phyloP scores from a whole-genome alignment of 2,888 invertebrate species.

The Latrodectus hesperus region DNA sequence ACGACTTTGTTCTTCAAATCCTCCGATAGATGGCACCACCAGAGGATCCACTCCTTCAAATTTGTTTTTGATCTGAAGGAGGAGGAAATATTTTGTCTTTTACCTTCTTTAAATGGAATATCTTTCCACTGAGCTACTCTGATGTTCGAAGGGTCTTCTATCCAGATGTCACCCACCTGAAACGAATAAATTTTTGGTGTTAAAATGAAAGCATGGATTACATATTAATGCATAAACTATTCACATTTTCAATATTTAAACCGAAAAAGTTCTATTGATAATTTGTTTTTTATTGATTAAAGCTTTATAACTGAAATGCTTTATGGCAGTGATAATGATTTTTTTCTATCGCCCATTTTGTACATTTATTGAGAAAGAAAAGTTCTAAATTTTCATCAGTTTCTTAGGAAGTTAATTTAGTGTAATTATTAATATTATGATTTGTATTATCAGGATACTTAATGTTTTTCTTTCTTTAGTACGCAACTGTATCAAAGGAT shows the following conservation, averaged over 20 bases:
- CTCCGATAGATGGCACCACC: too few relatives aligned
- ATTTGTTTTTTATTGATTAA: not conserved
- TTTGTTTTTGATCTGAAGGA: too few relatives aligned
- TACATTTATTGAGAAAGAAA: too few relatives aligned
- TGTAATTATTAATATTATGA: too few relatives aligned
- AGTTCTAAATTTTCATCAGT: too few relatives aligned
- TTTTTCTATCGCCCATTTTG: not conserved
- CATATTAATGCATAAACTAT: not conserved
- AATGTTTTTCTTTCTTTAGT: too few relatives aligned
- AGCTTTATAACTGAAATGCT: not conserved
- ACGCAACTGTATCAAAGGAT: too few relatives aligned
- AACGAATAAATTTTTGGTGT: not conserved
- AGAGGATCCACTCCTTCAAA: too few relatives aligned
- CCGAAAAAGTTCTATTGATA: not conserved
- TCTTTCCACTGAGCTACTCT: conserved; percentile 80
- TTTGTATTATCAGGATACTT: too few relatives aligned
- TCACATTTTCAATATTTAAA: not conserved
- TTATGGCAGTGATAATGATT: not conserved
- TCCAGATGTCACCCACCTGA: conserved; percentile 77
- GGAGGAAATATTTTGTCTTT: not conserved
- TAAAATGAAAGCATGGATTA: not conserved
- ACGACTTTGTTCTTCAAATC: too few relatives aligned
- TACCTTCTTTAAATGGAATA: conserved; percentile 71
- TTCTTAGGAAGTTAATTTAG: too few relatives aligned
- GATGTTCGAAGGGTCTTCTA: conserved; percentile 81